Percentiles rank a stretch among this genome's conserved stretches.
Evolutionary conservation across 2,888 invertebrate species (phyloP).

Genomic region (Oeneis ivallda): DNA sequence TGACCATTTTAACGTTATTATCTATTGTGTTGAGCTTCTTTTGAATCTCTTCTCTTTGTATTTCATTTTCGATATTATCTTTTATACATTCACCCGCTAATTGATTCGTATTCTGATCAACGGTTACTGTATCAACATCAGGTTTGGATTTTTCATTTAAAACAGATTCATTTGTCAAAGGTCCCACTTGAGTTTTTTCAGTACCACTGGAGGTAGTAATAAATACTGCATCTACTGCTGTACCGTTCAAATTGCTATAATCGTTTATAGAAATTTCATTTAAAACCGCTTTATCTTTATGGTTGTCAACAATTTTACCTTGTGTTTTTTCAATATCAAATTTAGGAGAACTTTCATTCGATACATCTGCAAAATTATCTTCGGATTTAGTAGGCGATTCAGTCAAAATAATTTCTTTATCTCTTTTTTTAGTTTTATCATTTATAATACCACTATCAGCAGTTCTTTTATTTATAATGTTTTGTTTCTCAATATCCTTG

Average conservation of each 20-base stretch:
- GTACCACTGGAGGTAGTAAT: neutral
- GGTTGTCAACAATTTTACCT: constrained; percentile 29
- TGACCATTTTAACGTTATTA: neutral
- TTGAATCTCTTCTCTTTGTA: neutral
- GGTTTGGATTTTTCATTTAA: neutral
- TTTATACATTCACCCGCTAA: constrained; percentile 6
- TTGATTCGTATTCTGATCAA: neutral
- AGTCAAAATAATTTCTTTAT: constrained; percentile 47
- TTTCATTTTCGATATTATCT: neutral
- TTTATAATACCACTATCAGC: constrained; percentile 11
- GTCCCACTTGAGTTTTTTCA: neutral
- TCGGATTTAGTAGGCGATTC: constrained; percentile 66
- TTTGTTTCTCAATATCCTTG: constrained; percentile 53
- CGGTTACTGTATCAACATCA: constrained; percentile 1
- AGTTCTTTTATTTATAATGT: neutral
- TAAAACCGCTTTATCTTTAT: constrained; percentile 22
- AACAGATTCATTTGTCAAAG: too few relatives aligned
- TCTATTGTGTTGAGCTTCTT: neutral
- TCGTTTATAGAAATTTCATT: constrained; percentile 16
- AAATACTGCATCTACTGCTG: constrained; percentile 6
- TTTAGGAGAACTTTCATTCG: constrained; percentile 62
- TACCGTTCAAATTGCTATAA: constrained; percentile 12
- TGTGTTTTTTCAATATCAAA: constrained; percentile 39
- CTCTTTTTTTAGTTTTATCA: constrained; percentile 45
- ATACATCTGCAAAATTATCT: constrained; percentile 67